Conservation (phyloP, 1,140 invertebrate species). For the Drosophila guanche region DNA sequence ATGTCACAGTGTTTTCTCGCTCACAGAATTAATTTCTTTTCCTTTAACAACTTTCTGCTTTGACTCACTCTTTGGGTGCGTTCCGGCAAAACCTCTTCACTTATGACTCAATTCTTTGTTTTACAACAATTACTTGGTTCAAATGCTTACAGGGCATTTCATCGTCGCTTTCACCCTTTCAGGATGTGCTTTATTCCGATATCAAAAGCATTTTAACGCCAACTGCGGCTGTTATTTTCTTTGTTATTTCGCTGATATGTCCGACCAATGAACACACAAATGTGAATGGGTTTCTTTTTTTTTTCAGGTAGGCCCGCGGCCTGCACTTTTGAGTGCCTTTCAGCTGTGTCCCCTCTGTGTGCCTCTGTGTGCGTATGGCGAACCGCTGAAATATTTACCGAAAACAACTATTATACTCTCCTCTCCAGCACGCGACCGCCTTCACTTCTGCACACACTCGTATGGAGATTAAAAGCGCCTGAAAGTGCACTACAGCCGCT, state of each 20-base stretch:
- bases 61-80: no score
- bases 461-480: constrained; percentile 33
- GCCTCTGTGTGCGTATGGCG: constrained; percentile 22
- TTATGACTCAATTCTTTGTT: no score
- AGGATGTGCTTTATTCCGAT: background rate
- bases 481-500: constrained; percentile 51
- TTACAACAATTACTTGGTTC: no score
- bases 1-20: no score
- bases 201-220: constrained; percentile 38
- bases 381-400: constrained; percentile 25
- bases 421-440: background rate
- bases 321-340: constrained; percentile 4
- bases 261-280: constrained; percentile 37
- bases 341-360: no score
- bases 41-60: no score
- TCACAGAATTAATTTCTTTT: no score
- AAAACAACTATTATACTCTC: background rate
- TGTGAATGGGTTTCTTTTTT: constrained; percentile 24
- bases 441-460: constrained; percentile 3
- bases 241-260: constrained; percentile 35
- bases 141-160: background rate
- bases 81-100: no score
- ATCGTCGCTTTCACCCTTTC: background rate
- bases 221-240: constrained; percentile 25
- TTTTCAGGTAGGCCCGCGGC: background rate